Evolutionary conservation across 1,140 invertebrate species (phyloP).

Genomic region (Drosophila nebulosa): DNA sequence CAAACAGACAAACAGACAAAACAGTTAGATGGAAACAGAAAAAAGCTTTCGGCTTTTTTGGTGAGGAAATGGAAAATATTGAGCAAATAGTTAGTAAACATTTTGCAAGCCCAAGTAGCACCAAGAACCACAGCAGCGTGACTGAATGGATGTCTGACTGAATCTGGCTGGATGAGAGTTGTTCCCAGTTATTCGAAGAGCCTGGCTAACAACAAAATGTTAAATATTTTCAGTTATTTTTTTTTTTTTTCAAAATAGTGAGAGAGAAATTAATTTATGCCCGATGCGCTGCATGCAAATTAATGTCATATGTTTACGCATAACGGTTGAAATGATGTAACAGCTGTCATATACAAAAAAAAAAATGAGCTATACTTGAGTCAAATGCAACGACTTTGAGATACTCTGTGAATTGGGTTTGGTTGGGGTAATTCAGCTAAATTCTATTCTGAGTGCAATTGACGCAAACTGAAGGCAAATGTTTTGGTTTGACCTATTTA

Average conservation of each 20-base stretch:
- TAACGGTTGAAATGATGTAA: slow-evolving; percentile 75
- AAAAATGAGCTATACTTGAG: background rate
- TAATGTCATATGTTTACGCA: slow-evolving; percentile 64
- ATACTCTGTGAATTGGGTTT: background rate
- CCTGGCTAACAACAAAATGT: background rate
- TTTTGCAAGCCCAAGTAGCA: slow-evolving; percentile 55
- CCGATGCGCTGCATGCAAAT: slow-evolving; percentile 54
- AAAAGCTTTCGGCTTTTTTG: slow-evolving; percentile 33
- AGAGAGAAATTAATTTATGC: slow-evolving; percentile 63
- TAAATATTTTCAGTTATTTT: background rate
- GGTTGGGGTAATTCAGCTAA: too few relatives aligned
- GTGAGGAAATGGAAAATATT: slow-evolving; percentile 78
- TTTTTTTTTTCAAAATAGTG: background rate
- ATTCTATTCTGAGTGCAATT: too few relatives aligned
- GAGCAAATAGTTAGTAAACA: slow-evolving; percentile 58
- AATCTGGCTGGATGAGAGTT: background rate
- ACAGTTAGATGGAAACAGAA: slow-evolving; percentile 8
- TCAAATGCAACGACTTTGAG: background rate
- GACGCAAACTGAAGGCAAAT: too few relatives aligned
- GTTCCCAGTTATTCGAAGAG: background rate
- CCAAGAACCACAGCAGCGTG: slow-evolving; percentile 68
- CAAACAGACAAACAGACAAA: background rate
- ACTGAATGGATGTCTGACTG: slow-evolving; percentile 17
- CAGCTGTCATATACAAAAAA: slow-evolving; percentile 51
- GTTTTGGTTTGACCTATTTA: too few relatives aligned